These are phyloP conservation scores for Alethe diademata DNA, from an alignment of 2,113 vertebrate genomes.

Conservation along the genomic window DNA sequence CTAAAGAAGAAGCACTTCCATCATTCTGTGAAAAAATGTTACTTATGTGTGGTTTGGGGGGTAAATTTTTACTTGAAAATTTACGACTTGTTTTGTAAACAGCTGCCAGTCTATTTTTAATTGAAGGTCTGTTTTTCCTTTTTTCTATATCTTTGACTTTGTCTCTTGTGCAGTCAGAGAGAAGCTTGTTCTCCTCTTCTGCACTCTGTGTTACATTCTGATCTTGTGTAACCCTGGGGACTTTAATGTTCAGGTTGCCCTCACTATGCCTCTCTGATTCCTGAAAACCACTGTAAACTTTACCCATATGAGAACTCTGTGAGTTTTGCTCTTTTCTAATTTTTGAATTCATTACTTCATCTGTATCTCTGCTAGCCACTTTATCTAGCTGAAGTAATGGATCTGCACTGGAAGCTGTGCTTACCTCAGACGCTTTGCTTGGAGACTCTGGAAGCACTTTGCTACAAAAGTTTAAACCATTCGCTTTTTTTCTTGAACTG, in stretches of 20 bases:
- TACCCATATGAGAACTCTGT: not conserved
- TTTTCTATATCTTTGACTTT: constrained; percentile 64
- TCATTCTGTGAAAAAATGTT: constrained; percentile 69
- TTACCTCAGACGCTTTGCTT: constrained; percentile 1
- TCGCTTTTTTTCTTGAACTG: not conserved
- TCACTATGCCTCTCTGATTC: not conserved
- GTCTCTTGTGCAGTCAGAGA: constrained; percentile 10
- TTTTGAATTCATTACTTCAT: not conserved
- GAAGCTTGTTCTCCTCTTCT: constrained; percentile 35
- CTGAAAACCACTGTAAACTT: not conserved
- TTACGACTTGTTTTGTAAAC: constrained; percentile 69
- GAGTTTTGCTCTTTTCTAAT: not conserved
- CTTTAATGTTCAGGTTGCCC: not conserved
- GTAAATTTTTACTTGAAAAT: constrained; percentile 69
- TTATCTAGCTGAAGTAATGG: not conserved
- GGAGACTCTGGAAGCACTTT: constrained; percentile 34
- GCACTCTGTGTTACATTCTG: not conserved
- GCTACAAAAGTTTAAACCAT: not conserved
- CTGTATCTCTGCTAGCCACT: not conserved
- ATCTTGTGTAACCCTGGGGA: not conserved
- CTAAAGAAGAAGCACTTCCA: not conserved
- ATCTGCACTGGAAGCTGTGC: not conserved
- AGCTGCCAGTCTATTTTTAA: constrained; percentile 64
- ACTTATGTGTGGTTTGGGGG: constrained; percentile 65
- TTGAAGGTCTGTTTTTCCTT: constrained; percentile 60